These are phyloP conservation scores for Semnopithecus entellus DNA, from an alignment of 2,113 vertebrate species.

Conservation along the genomic window DNA sequence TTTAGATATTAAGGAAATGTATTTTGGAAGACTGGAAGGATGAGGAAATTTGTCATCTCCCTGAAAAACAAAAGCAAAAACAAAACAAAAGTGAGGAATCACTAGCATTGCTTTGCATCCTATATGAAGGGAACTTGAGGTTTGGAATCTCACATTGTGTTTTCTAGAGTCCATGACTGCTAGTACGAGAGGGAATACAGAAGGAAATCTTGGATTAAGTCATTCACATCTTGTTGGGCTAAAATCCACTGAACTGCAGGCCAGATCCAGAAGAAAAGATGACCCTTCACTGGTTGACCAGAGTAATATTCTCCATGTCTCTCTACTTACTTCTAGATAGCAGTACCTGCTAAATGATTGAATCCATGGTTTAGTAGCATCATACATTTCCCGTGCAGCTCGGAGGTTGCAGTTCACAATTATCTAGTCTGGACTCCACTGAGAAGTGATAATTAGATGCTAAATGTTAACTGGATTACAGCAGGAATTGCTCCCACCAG, in stretches of 20 bases:
- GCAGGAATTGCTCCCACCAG: conserved; percentile 30
- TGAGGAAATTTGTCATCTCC: neutral
- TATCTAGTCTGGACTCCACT: conserved; percentile 57
- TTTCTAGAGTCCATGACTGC: neutral
- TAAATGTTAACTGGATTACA: conserved; percentile 75
- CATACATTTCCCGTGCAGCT: conserved; percentile 42
- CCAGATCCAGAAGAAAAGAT: neutral
- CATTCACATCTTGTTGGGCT: neutral
- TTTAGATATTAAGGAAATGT: neutral
- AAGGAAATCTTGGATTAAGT: neutral
- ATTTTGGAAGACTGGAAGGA: neutral
- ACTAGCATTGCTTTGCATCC: neutral
- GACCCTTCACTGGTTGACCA: neutral
- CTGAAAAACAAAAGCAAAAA: neutral
- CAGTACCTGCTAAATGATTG: conserved; percentile 50
- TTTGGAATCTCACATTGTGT: neutral
- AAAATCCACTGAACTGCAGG: neutral
- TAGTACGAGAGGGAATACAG: neutral
- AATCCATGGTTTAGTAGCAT: conserved; percentile 41
- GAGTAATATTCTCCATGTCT: neutral
- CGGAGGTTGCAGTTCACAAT: conserved; percentile 66
- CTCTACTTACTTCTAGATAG: conserved; percentile 13
- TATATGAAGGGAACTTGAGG: neutral
- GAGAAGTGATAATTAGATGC: conserved; percentile 78
- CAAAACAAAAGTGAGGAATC: neutral